Evolutionary conservation across 2,113 vertebrate species (phyloP).

Genomic region (Oryzias javanicus): DNA sequence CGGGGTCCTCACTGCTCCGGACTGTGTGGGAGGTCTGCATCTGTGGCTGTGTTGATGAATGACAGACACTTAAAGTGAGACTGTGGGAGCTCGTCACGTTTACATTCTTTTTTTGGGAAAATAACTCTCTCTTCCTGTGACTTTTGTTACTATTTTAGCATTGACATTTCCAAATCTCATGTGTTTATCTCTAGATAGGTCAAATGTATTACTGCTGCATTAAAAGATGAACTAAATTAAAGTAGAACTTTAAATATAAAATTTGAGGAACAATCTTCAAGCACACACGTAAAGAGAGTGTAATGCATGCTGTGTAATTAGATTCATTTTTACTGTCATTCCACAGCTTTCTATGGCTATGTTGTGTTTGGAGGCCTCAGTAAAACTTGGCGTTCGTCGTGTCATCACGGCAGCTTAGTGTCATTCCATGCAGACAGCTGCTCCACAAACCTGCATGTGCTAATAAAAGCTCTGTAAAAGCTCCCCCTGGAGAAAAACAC

Average conservation of each 20-base stretch:
- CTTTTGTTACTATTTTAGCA: background rate
- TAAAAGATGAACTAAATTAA: too few species aligned
- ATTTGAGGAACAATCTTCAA: too few species aligned
- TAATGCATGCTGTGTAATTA: background rate
- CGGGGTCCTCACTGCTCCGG: background rate
- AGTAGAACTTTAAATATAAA: too few species aligned
- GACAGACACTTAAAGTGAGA: background rate
- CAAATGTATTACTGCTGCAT: too few species aligned
- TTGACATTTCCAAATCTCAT: background rate
- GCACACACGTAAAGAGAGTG: background rate
- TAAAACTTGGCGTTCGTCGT: constrained; percentile 17
- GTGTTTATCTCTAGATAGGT: background rate
- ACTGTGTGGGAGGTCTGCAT: background rate
- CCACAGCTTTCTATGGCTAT: constrained; percentile 36
- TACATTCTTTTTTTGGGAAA: background rate
- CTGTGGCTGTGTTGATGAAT: background rate
- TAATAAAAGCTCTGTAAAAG: constrained; percentile 28
- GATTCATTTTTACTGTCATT: constrained; percentile 2
- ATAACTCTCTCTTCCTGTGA: background rate
- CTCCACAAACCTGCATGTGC: constrained; percentile 20
- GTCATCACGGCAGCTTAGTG: background rate
- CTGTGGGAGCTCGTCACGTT: background rate
- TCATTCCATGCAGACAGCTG: constrained; percentile 13
- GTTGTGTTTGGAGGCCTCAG: constrained; percentile 14
- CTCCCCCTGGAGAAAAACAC: constrained; percentile 44